A percentile compares a stretch with the other conserved stretches of the same genome.
Conservation (phyloP, 2,113 vertebrate genomes). For the Ctenodactylus gundi region DNA sequence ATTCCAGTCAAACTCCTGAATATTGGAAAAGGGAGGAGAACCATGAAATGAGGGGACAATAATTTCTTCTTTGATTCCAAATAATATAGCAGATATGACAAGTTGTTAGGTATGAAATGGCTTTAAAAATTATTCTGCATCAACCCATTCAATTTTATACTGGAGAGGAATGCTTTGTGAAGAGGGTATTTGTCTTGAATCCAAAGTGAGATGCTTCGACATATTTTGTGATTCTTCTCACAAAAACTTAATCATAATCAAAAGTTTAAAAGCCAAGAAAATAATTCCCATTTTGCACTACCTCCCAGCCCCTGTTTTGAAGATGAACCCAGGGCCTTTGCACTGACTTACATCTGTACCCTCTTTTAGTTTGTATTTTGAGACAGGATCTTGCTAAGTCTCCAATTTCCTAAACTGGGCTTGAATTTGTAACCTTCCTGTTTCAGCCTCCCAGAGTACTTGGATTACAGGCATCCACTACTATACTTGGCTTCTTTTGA, state of each 20-base stretch:
- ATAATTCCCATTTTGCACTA: too few relatives aligned
- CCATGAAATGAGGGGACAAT: not conserved
- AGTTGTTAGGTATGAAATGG: not conserved
- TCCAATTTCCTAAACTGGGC: not conserved
- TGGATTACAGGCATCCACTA: not conserved
- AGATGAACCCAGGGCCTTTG: not conserved
- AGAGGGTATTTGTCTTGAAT: not conserved
- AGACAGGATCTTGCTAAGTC: not conserved
- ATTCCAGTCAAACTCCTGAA: not conserved
- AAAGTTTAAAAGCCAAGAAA: not conserved
- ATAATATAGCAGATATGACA: not conserved
- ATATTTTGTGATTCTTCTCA: not conserved
- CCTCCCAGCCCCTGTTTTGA: not conserved
- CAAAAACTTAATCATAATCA: not conserved
- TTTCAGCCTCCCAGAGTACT: not conserved
- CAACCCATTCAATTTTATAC: not conserved
- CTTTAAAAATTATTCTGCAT: not conserved
- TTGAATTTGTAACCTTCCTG: not conserved
- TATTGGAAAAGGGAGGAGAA: not conserved
- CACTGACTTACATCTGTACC: not conserved
- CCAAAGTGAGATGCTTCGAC: not conserved
- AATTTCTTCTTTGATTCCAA: not conserved
- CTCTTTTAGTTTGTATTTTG: not conserved
- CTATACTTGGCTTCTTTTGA: not conserved
- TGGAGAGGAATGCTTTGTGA: not conserved